Base-by-base conservation (phyloP, 2,888 invertebrate species). In the Lottia gigantea region DNA sequence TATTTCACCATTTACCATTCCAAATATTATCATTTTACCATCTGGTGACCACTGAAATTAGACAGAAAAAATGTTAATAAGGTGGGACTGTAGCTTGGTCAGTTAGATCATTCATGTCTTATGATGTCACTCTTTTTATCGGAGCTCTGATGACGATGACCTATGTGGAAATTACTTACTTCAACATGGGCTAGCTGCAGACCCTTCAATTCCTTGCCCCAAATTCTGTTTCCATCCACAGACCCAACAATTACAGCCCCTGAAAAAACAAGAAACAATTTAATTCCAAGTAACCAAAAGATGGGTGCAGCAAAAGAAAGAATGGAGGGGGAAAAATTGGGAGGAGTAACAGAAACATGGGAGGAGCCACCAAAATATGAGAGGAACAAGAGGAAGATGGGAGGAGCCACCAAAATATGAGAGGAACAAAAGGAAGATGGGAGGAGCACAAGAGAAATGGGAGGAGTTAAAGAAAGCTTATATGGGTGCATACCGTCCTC, bases 131-230 rank as follows among this genome's bases (percentile, higher is more conserved):
- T 40, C 6, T 4, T 11, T 40, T n/a, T n/a, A n/a, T n/a, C n/a
- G n/a, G n/a, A n/a, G n/a, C n/a, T n/a, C n/a, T n/a, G n/a, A n/a
- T n/a, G n/a, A n/a, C n/a, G n/a, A n/a, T n/a, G n/a, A n/a, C n/a
- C n/a, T n/a, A n/a, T n/a, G n/a, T n/a, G n/a, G n/a, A n/a, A n/a
- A n/a, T n/a, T n/a, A 69, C 75, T 80, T 76, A 89, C 89, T 85
- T 96, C 96, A 0, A 98, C 96, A 19, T 93, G 78, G 4, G 85
- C 82, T 26, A 98, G 89, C 26, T 93, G 92, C 0, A 94, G 92
- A 19, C 94, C 94, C 89, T 97, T 96, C 26, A 99, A 90, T 85
- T 99, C 98, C 89, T 97, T 98, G 4, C 97, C 97, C 97, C 98
- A 99, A 47, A 99, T 95, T 74, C 98, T 92, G 84, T 97, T 98